These are phyloP conservation scores for Daktulosphaira vitifoliae DNA, from an alignment of 1,140 invertebrate species.

Conservation along the genomic window DNA sequence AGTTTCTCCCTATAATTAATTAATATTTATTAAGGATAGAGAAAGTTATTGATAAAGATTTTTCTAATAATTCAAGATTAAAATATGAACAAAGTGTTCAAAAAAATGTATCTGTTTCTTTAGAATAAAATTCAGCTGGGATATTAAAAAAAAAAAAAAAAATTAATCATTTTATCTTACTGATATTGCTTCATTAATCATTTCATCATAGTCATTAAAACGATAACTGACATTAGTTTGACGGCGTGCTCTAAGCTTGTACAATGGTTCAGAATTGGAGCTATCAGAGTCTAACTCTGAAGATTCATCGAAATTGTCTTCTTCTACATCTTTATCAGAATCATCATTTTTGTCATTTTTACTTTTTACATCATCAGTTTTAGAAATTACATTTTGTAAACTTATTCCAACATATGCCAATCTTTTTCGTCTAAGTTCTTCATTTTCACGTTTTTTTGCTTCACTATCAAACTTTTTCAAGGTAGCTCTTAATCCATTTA, in stretches of 20 bases:
- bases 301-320: conserved; percentile 40
- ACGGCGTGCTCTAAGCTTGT: conserved; percentile 65
- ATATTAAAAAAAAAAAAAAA: background rate
- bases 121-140: background rate
- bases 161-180: conserved; percentile 48
- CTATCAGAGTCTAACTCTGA: conserved; percentile 39
- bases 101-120: background rate
- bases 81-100: background rate
- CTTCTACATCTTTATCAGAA: conserved; percentile 41
- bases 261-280: conserved; percentile 56
- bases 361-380: conserved; percentile 11
- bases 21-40: background rate
- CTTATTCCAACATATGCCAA: conserved; percentile 68
- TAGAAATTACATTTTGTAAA: conserved; percentile 60
- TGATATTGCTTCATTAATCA: conserved; percentile 80
- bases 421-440: conserved; percentile 60
- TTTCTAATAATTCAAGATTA: too few relatives aligned
- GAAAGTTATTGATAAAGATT: too few relatives aligned
- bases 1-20: conserved; percentile 9
- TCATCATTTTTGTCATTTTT: conserved; percentile 39
- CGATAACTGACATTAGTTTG: conserved; percentile 69
- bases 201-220: conserved; percentile 86
- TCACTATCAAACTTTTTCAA: conserved; percentile 46
- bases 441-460: conserved; percentile 52
- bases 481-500: conserved; percentile 52